Base-by-base conservation (phyloP, 2,113 vertebrate species). In the Ovis aries region DNA sequence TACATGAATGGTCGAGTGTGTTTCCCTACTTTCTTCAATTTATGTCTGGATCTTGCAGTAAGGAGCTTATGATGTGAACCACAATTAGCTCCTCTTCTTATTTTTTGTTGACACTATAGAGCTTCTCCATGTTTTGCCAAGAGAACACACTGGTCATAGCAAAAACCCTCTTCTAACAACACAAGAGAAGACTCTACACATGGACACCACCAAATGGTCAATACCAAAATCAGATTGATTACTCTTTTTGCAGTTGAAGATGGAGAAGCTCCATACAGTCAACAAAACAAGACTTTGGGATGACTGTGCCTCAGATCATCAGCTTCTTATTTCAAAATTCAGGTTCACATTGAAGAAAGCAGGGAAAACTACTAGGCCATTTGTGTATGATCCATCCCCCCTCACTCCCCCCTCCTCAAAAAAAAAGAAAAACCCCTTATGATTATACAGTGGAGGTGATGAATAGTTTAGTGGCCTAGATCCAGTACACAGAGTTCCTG, bases 321-420 rank as follows among this genome's bases (percentile, higher is more conserved):
- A 67, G 64, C 33, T 19, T 16, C 64, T 67, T 67, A 67, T n/a
- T 67, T 10, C 33, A 67, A 67, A n/a, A 19, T n/a, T 67, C 64
- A 67, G 7, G 33, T n/a, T 67, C 64, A 67, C 4, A n/a, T n/a
- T n/a, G 16, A 67, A 10, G 0, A n/a, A 67, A n/a, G 33, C 15
- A 5, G 3, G 16, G 64, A 19, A 67, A 67, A 67, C 8, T 0
- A 19, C 64, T 67, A 67, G 15, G 33, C 1, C 33, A 67, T 19
- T n/a, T 17, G n/a, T n/a, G 33, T 5, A n/a, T n/a, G 33, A 67
- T 4, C 16, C 15, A 57, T 15, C 31, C 14, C 3, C 31, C 31
- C 6, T 0, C 36, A 36, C 36, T 36, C 36, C 29, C 0, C 48
- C 48, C 48, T n/a, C n/a, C n/a, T n/a, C 45, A 48, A 50, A 50